Percentiles rank a stretch among this genome's conserved stretches.
Conservation (phyloP, 2,797 vertebrate species). For the Pseudopleuronectes americanus region DNA sequence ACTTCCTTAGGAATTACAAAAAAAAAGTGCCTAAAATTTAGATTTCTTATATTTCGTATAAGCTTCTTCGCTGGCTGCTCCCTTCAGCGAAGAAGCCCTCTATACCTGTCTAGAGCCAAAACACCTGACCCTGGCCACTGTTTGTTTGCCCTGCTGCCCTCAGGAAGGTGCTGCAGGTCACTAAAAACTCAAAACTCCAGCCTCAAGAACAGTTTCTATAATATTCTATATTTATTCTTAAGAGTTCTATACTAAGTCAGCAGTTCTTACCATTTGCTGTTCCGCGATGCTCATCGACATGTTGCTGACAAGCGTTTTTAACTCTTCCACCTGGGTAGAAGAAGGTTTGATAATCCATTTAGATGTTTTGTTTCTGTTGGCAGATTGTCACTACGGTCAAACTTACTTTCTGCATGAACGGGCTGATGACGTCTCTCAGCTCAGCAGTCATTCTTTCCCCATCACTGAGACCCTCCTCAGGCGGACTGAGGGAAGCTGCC, state of each 20-base stretch:
- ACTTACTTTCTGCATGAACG: slow-evolving; percentile 86
- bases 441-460: slow-evolving; percentile 88
- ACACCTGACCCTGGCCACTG: too few species aligned
- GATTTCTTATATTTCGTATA: not conserved
- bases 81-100: too few species aligned
- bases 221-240: too few species aligned
- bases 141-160: too few species aligned
- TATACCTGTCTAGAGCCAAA: too few species aligned
- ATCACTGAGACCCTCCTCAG: slow-evolving; percentile 73
- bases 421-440: slow-evolving; percentile 85
- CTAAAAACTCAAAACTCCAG: too few species aligned
- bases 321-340: slow-evolving; percentile 87
- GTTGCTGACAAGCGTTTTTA: slow-evolving; percentile 79
- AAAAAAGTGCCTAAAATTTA: not conserved
- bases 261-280: slow-evolving; percentile 83
- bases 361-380: not conserved
- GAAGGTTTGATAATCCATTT: slow-evolving; percentile 28
- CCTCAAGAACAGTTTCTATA: too few species aligned
- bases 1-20: too few species aligned
- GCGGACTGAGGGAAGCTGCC: slow-evolving; percentile 2
- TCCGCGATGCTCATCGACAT: slow-evolving; percentile 78
- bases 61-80: too few species aligned
- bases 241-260: not conserved
- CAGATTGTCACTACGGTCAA: not conserved
- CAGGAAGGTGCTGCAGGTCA: too few species aligned